Base-by-base conservation (phyloP, 2,797 vertebrate genomes). In the Numenius phaeopus region DNA sequence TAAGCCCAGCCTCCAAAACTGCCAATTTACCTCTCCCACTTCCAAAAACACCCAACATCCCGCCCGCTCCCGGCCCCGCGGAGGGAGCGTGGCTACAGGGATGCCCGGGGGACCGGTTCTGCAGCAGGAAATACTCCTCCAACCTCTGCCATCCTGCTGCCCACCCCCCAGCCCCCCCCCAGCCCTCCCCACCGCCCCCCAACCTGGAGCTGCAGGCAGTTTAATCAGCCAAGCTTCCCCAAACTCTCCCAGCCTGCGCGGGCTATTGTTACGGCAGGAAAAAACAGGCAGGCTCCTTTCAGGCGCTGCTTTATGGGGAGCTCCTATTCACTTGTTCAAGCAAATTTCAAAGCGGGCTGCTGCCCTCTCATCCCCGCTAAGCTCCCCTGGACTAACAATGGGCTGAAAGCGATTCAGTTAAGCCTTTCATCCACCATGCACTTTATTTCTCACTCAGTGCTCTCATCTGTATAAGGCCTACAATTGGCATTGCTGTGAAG, bases 321-420 rank as follows among this genome's bases (percentile, higher is more conserved):
- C 99, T 98, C 98, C 99, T 98, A 99, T 99, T 99, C 99, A 99
- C 98, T 98, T 98, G 98, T 98, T 98, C 98, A 99, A 99, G 99
- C 99, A 98, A 98, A 99, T 99, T 99, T 99, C 99, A 99, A 99
- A 99, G 99, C 99, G 98, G 98, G 98, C 99, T 99, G 98, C 98
- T 98, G 98, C 98, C 99, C 99, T 99, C 99, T 99, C 98, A 99
- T 99, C 99, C 99, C 98, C 98, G 91, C 98, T 99, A 99, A 99
- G 99, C 99, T 98, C 98, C 99, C 99, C 98, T 98, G 96, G 98
- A 98, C 98, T 98, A 99, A 99, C 99, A 99, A 99, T 99, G 98
- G 99, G 98, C 99, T 99, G 99, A 99, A 99, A 99, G 99, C 98
- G 98, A 99, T 99, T 99, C 99, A 99, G 99, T 98, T 98, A 99